Base-by-base conservation (phyloP, 2,888 invertebrate species). In the Drosophila nigricruria region DNA sequence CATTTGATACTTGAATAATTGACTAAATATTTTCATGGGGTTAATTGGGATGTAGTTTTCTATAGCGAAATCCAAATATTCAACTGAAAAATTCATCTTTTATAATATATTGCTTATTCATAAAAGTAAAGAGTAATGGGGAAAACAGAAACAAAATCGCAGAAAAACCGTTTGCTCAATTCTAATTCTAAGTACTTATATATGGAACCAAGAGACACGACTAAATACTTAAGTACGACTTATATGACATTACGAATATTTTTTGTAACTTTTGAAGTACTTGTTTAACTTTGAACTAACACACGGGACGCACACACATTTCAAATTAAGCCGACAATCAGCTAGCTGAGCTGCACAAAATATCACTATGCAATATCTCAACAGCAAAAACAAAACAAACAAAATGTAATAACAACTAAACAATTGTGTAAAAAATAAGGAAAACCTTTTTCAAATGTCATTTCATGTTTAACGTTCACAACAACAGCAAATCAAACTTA, bases 251-350 rank as follows among this genome's bases (percentile, higher is more conserved):
- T 63, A 60, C 34, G 42, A 57, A 30, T 59, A n/a, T 30, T 43
- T 52, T 52, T 58, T 53, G 60, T 76, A 70, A 77, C 80, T 76
- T 76, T 69, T 75, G 18, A 75, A 76, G 80, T 76, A 75, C 32
- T 43, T 79, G 76, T 64, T 76, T 76, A 79, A 76, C 76, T 82
- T 89, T 85, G 66, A 75, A 82, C 85, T 73, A 77, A 82, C 75
- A 70, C 80, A 73, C 70, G 64, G 60, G 60, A 65, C 70, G 63
- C 27, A 60, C 75, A 88, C 63, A 70, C 59, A 80, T 49, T 71
- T 70, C 60, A 27, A 68, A 72, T 16, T 16, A 72, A 81, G 61
- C 72, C 52, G 56, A 58, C 60, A n/a, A n/a, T n/a, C n/a, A n/a
- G 60, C 54, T 47, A 59, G 27, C 5, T 14, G 54, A 27, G 54